Evolutionary conservation across 92 coral and sea anemone genomes (phyloP).

Genomic region (Phenganax stokvisi): DNA sequence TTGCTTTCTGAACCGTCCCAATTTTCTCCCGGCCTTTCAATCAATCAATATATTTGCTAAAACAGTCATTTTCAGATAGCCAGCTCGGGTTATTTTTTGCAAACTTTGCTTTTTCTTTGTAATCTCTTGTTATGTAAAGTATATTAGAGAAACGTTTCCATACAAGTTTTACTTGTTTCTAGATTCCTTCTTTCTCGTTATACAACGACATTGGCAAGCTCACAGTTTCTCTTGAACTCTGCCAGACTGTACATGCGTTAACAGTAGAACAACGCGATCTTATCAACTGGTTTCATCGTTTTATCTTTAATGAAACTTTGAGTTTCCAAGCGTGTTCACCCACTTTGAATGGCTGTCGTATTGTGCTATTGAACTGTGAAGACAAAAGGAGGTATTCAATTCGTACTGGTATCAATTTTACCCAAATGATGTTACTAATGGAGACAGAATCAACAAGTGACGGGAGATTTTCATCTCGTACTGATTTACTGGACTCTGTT

Average conservation of each 20-base stretch:
- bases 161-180: conserved; percentile 2
- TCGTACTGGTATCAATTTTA: background rate
- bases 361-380: conserved; percentile 49
- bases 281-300: conserved; percentile 53
- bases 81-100: background rate
- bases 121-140: too few relatives aligned
- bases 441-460: background rate
- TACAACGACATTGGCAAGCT: conserved; percentile 65
- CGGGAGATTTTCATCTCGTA: background rate
- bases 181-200: conserved; percentile 66
- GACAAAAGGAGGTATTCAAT: too few relatives aligned
- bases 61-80: too few relatives aligned
- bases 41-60: too few relatives aligned
- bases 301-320: conserved; percentile 50
- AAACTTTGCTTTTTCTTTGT: too few relatives aligned
- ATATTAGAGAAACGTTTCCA: too few relatives aligned
- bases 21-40: too few relatives aligned
- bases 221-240: conserved; percentile 41
- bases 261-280: conserved; percentile 26
- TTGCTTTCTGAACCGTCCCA: too few relatives aligned
- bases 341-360: conserved; percentile 56
- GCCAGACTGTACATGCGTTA: background rate
- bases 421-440: background rate
- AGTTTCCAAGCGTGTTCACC: conserved; percentile 31
- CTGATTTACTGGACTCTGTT: conserved; percentile 17